phyloP scores from a whole-genome alignment of 2,888 invertebrate genomes.

The Drosophila atripex region DNA sequence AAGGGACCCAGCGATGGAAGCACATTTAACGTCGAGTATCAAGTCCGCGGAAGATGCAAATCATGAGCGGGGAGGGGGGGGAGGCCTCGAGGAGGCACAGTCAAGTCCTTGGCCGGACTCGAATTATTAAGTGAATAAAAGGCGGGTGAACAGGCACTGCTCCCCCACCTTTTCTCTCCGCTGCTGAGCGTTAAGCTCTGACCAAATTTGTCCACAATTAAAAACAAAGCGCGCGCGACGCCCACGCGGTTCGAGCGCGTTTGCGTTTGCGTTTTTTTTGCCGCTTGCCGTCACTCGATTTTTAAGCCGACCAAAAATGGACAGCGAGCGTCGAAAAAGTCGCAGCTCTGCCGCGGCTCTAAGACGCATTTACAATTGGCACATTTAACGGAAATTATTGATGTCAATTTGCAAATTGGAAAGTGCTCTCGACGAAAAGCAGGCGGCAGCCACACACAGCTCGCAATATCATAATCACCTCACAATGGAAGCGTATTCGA shows the following conservation, averaged over 20 bases:
- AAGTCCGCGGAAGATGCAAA: not conserved
- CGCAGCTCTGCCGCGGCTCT: slow-evolving; percentile 35
- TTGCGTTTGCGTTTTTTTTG: slow-evolving; percentile 15
- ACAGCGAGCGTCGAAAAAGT: slow-evolving; percentile 45
- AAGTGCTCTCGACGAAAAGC: slow-evolving; percentile 38
- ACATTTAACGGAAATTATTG: slow-evolving; percentile 77
- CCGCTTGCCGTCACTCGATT: slow-evolving; percentile 18
- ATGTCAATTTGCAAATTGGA: slow-evolving; percentile 53
- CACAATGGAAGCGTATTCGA: slow-evolving; percentile 15
- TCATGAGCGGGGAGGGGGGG: not conserved
- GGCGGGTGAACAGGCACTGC: not conserved
- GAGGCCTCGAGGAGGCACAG: not conserved
- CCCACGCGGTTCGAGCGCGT: slow-evolving; percentile 53
- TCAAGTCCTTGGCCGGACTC: slow-evolving; percentile 10
- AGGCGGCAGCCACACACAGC: not conserved
- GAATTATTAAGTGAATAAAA: not conserved
- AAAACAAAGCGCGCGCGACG: slow-evolving; percentile 65
- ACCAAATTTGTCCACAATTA: slow-evolving; percentile 76
- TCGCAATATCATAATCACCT: slow-evolving; percentile 28
- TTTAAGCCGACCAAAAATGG: slow-evolving; percentile 69
- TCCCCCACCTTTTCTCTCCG: not conserved
- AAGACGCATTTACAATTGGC: slow-evolving; percentile 72
- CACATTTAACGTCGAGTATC: not conserved
- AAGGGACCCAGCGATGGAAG: not conserved
- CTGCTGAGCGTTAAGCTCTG: slow-evolving; percentile 39